phyloP scores from a whole-genome alignment of 2,888 invertebrate species.

The Zygaena filipendulae region DNA sequence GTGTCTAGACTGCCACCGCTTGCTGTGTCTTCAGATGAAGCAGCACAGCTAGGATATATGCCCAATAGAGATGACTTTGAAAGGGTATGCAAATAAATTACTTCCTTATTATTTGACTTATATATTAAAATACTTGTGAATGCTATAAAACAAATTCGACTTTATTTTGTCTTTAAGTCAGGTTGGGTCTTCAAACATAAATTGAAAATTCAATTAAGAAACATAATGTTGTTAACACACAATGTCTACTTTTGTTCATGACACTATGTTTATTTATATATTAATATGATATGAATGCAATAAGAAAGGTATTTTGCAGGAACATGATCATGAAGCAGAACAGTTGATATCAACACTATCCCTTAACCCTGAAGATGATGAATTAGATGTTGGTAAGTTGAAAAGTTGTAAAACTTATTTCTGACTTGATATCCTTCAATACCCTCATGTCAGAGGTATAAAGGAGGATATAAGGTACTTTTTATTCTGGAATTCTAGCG shows the following conservation, averaged over 20 bases:
- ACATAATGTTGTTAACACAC: too few relatives aligned
- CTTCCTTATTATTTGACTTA: not conserved
- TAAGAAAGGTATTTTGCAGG: constrained; percentile 73
- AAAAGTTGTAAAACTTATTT: not conserved
- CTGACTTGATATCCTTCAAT: not conserved
- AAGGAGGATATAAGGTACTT: too few relatives aligned
- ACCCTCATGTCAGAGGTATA: not conserved
- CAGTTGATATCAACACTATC: constrained; percentile 87
- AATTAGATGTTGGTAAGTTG: constrained; percentile 80
- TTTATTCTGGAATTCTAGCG: too few relatives aligned
- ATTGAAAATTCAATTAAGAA: too few relatives aligned
- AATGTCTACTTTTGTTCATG: too few relatives aligned
- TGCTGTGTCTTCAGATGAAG: constrained; percentile 86
- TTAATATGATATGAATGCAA: too few relatives aligned
- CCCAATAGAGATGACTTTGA: constrained; percentile 97
- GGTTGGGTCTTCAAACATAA: too few relatives aligned
- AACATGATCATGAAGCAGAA: constrained; percentile 94
- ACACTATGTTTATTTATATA: too few relatives aligned
- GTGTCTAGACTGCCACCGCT: constrained; percentile 79
- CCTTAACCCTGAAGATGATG: constrained; percentile 87
- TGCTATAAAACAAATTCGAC: too few relatives aligned
- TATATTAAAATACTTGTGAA: too few relatives aligned
- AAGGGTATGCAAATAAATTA: constrained; percentile 71
- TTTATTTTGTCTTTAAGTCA: too few relatives aligned
- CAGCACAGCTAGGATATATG: constrained; percentile 91